phyloP scores from a whole-genome alignment of 2,113 vertebrate genomes.

The crab-eating macaque (Macaca fascicularis) region T2T-MFA8v1.1 NC_088389.1:92140501-92141000 shows the following conservation, averaged over 20 bases:
- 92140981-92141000: neutral
- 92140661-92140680: neutral
- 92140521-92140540: neutral
- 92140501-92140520: constrained; percentile 29
- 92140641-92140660: neutral
- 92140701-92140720: neutral
- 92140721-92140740: neutral
- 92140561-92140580: constrained; percentile 45
- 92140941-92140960: neutral
- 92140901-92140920: neutral
- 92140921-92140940: neutral
- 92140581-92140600: neutral
- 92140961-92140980: neutral
- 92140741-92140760: constrained; percentile 10
- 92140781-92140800: constrained; percentile 21
- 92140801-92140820: constrained; percentile 34
- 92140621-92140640: constrained; percentile 50
- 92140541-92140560: constrained; percentile 52
- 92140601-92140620: constrained; percentile 40
- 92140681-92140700: neutral
- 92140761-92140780: constrained; percentile 37
- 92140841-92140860: neutral
- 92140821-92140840: constrained; percentile 5
- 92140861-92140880: neutral
- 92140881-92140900: neutral